Base-by-base conservation (phyloP, 2,888 invertebrate genomes). In the Antheraea assamensis region DNA sequence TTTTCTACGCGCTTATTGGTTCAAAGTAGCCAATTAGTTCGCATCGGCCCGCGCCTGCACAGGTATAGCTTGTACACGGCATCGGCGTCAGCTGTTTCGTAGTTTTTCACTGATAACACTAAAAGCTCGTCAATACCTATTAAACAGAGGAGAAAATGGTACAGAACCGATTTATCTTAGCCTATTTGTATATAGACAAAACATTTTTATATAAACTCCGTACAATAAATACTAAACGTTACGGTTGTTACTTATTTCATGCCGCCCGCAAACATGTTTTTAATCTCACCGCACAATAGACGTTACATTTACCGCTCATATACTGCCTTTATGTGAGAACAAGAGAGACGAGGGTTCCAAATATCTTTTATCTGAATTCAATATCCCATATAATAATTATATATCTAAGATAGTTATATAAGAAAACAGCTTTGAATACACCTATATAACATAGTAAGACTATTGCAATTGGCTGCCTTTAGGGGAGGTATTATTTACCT, bases 241-340 rank as follows among this genome's bases (percentile, higher is more conserved):
- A 27, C n/a, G 15, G 30, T 30, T 30, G 64, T 66, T 66, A 30
- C 27, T 66, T 30, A 30, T 30, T 66, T 31, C 64, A 66, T 66
- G 24, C 5, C n/a, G 24, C 13, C 13, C 10, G 42, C 1, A 42
- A 42, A 42, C n/a, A 58, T 24, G 24, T 61, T 61, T 24, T 27
- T 61, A 31, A 68, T 68, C 66, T 68, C 8, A 10, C 35, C 35
- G 21, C 35, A 35, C 24, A 68, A 68, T 68, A 10, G 21, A 19
- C 66, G 66, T 35, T 68, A 35, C 21, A 68, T 35, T 68, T 19
- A 24, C 21, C 66, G 31, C 66, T 68, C 66, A 68, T 24, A 68
- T 24, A 35, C 31, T 68, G 35, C 31, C 15, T 24, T 10, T 17
- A 61, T 10, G 27, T 27, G 27, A 13, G 27, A 27, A 61, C 61